Percentiles rank a stretch among this genome's conserved stretches.
Evolutionary conservation across 2,797 vertebrate species (phyloP).

Genomic region (Myotis myotis): DNA sequence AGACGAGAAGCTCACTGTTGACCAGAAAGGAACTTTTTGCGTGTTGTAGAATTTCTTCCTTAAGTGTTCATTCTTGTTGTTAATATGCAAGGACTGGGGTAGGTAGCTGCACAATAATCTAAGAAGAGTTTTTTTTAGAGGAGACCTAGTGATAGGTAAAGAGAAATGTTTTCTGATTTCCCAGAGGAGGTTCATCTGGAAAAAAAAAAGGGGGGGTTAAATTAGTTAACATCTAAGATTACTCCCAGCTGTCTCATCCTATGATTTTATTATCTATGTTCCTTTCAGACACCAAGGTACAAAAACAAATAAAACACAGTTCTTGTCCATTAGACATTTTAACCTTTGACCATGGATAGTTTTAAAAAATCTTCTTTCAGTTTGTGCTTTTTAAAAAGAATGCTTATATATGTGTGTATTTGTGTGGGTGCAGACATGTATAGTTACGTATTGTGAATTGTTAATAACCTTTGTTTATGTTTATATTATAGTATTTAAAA

Average conservation of each 20-base stretch:
- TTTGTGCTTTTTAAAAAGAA: not conserved
- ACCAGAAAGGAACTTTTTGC: not conserved
- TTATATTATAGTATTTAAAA: not conserved
- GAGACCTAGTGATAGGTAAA: not conserved
- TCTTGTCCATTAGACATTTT: not conserved
- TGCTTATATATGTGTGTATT: not conserved
- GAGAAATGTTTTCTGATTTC: not conserved
- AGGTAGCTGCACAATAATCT: not conserved
- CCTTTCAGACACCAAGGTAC: not conserved
- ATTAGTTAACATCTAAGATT: not conserved
- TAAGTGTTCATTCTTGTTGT: not conserved
- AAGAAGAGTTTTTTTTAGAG: not conserved
- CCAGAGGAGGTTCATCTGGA: not conserved
- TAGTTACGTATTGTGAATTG: not conserved
- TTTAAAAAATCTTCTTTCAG: not conserved
- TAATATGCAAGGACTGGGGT: not conserved
- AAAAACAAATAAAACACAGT: not conserved
- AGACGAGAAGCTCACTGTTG: not conserved
- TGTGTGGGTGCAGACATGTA: too few relatives aligned
- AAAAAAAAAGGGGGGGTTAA: not conserved
- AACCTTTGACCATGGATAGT: not conserved
- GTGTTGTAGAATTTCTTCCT: not conserved
- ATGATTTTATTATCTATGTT: not conserved
- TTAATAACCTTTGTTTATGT: not conserved
- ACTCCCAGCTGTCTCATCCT: not conserved